Conservation (phyloP, 2,113 vertebrate species). For the Ammodytes dubius region DNA sequence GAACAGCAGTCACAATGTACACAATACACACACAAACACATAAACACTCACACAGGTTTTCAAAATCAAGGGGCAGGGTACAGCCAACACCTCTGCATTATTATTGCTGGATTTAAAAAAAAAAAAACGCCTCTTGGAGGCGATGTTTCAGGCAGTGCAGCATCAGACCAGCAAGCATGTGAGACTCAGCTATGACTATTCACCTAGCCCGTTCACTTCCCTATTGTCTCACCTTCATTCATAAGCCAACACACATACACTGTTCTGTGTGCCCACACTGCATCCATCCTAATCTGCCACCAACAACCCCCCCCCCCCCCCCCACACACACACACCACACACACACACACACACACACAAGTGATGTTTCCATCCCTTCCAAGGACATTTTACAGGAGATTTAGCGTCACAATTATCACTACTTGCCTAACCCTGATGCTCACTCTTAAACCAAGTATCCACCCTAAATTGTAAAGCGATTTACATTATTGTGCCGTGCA, state of each 20-base stretch:
- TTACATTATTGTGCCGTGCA: too few species aligned
- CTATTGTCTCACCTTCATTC: constrained; percentile 15
- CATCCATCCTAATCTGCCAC: constrained; percentile 10
- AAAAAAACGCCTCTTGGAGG: background rate
- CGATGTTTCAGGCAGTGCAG: constrained; percentile 5
- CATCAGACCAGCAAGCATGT: constrained; percentile 37
- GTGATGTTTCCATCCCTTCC: too few species aligned
- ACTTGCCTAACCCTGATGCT: too few species aligned
- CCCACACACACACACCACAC: constrained; percentile 7
- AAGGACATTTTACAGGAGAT: too few species aligned
- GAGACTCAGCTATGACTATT: constrained; percentile 31
- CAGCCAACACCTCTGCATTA: constrained; percentile 1
- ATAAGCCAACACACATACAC: constrained; percentile 33
- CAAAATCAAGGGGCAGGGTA: constrained; percentile 11
- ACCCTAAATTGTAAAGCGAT: too few species aligned
- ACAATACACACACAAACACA: constrained; percentile 16
- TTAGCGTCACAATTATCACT: too few species aligned
- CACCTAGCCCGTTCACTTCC: constrained; percentile 6
- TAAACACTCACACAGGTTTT: background rate
- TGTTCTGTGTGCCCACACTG: constrained; percentile 12
- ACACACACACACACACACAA: constrained; percentile 16
- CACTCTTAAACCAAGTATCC: too few species aligned
- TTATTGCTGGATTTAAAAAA: background rate
- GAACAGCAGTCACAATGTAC: constrained; percentile 30
- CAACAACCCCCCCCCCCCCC: constrained; percentile 1